Conservation (phyloP, 1,140 invertebrate genomes). For the Drosophila kohkoa region DNA sequence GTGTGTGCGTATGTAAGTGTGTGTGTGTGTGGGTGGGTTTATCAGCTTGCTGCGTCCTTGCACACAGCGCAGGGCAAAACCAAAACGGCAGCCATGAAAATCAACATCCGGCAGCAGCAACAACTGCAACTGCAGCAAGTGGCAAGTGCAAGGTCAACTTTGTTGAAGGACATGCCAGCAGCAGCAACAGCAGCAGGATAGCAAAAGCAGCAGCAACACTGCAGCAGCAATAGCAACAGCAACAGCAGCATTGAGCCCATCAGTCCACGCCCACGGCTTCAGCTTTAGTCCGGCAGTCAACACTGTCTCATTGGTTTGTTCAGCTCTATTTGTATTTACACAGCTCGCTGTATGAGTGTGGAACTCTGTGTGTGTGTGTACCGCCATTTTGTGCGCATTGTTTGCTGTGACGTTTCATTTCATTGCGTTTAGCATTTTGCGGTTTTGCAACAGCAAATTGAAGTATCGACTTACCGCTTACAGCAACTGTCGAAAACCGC, state of each 20-base stretch:
- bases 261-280: slow-evolving; percentile 15
- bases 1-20: not conserved
- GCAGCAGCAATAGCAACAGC: slow-evolving; percentile 27
- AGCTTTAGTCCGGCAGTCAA: slow-evolving; percentile 12
- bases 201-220: slow-evolving; percentile 25
- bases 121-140: slow-evolving; percentile 63
- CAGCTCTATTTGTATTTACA: slow-evolving; percentile 61
- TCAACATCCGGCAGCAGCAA: slow-evolving; percentile 66
- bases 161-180: slow-evolving; percentile 77
- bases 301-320: slow-evolving; percentile 59
- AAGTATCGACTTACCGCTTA: slow-evolving; percentile 10
- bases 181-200: slow-evolving; percentile 26
- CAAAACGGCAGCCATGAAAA: slow-evolving; percentile 61
- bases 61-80: slow-evolving; percentile 55
- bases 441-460: slow-evolving; percentile 38
- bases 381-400: slow-evolving; percentile 63
- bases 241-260: slow-evolving; percentile 25
- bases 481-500: slow-evolving; percentile 3
- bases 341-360: slow-evolving; percentile 26
- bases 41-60: slow-evolving; percentile 77
- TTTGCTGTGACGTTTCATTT: slow-evolving; percentile 66
- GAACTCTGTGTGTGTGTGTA: slow-evolving; percentile 37
- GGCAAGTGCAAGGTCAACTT: slow-evolving; percentile 81
- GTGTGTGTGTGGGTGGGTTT: slow-evolving; percentile 54
- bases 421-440: slow-evolving; percentile 75